phyloP scores from a whole-genome alignment of 2,113 vertebrate genomes.

The Eleginops maclovinus region DNA sequence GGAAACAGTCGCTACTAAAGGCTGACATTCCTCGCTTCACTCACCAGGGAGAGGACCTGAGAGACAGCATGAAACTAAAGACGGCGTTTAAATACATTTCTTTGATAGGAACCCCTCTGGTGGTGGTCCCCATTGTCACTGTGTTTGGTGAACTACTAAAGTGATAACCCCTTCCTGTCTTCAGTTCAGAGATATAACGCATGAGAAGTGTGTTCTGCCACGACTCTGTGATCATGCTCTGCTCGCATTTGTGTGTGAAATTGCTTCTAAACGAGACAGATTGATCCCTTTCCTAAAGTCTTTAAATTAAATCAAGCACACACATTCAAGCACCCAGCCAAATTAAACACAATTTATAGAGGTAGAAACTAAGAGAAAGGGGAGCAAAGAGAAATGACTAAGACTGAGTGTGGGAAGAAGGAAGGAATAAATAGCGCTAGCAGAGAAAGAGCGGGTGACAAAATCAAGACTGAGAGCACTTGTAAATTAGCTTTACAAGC shows the following conservation, averaged over 20 bases:
- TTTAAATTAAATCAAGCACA: conserved; percentile 46
- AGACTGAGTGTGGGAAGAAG: conserved; percentile 36
- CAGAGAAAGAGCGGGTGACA: not conserved
- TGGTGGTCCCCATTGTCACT: not conserved
- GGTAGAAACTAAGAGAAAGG: conserved; percentile 12
- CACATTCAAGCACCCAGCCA: conserved; percentile 30
- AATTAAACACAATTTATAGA: conserved; percentile 55
- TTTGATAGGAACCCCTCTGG: no score
- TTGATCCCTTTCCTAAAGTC: conserved; percentile 57
- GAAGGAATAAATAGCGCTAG: conserved; percentile 34
- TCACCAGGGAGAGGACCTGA: no score
- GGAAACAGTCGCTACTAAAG: no score
- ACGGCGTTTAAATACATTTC: no score
- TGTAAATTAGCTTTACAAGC: conserved; percentile 31
- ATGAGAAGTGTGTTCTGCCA: not conserved
- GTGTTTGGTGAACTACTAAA: not conserved
- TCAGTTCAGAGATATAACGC: not conserved
- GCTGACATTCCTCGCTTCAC: no score
- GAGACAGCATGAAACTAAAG: no score
- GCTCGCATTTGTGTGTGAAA: not conserved
- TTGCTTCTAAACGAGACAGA: conserved; percentile 16
- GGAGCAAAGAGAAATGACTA: conserved; percentile 45
- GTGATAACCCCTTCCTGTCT: not conserved
- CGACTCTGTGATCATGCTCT: conserved; percentile 1
- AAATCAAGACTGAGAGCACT: not conserved